Conservation (phyloP, 2,797 vertebrate genomes). For the Tenualosa thibaudeaui region DNA sequence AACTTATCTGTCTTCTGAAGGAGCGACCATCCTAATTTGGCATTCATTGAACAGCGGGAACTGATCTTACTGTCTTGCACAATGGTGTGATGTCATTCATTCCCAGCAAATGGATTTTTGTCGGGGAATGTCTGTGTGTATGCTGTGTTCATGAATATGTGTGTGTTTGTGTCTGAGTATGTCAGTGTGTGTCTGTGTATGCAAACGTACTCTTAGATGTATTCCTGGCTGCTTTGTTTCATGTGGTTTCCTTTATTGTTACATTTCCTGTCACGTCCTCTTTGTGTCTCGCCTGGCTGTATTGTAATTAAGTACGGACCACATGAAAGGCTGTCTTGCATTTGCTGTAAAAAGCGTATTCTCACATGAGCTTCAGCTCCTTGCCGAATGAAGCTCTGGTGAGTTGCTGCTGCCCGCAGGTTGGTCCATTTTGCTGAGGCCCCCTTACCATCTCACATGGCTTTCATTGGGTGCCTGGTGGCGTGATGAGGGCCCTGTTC, state of each 20-base stretch:
- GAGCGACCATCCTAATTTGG: not conserved
- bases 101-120: not conserved
- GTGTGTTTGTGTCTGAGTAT: slow-evolving; percentile 15
- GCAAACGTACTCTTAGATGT: slow-evolving; percentile 66
- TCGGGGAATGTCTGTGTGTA: slow-evolving; percentile 53
- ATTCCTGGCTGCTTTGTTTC: slow-evolving; percentile 65
- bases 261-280: slow-evolving; percentile 70
- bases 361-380: slow-evolving; percentile 64
- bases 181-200: not conserved
- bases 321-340: slow-evolving; percentile 68
- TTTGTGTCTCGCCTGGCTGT: slow-evolving; percentile 73
- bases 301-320: slow-evolving; percentile 69
- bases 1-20: not conserved
- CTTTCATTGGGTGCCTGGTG: slow-evolving; percentile 23
- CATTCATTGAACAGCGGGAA: not conserved
- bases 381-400: slow-evolving; percentile 68
- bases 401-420: slow-evolving; percentile 28
- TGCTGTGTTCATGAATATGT: not conserved
- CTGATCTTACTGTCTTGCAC: not conserved
- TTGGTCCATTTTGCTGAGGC: not conserved
- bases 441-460: not conserved
- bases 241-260: slow-evolving; percentile 78
- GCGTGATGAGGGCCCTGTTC: slow-evolving; percentile 35
- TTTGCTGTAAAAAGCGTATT: slow-evolving; percentile 68
- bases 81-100: slow-evolving; percentile 11